Evolutionary conservation across 2,113 vertebrate species (phyloP), one percentile per base, ranked within the genome.

Genomic region (Rallus limicola): DNA sequence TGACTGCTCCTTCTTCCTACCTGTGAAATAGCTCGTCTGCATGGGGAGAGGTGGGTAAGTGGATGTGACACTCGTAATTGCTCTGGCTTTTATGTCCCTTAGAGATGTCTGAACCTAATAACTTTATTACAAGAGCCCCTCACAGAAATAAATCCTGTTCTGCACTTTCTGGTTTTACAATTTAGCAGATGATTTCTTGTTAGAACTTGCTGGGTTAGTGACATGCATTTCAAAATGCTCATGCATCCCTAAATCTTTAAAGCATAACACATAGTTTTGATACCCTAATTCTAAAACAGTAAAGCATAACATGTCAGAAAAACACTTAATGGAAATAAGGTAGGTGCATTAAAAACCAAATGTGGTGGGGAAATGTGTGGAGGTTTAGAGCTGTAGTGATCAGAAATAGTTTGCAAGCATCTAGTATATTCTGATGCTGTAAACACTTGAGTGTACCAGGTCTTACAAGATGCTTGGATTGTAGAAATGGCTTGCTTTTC

Each of bases 31-130:
- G 62, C 62, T 87, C 5, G 0, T 38, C 60, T 19, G 13, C 33
- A 8, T 6, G 11, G 58, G 53, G 65, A 78, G 81, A 50, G 28
- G n/a, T 67, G 88, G 59, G 46, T 59, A 44, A 42, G 33, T 65
- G 75, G 71, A 76, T 84, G 91, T 82, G 95, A 67, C 48, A 9
- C 69, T 72, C 0, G 0, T 36, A 62, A 84, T 88, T 72, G 64
- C 82, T 92, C 36, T 75, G 68, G 44, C 42, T 86, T 91, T 96
- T 93, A 76, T 64, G 38, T 83, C 62, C 77, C 74, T 91, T 25
- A 50, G 62, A 65, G 76, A 36, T 67, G 42, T 46, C 72, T 82
- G 68, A 74, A 55, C 56, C 44, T 62, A 52, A 58, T 74, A 63
- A 88, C 76, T 95, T 86, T 64, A 82, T 82, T 85, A 46, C 63